Evolutionary conservation across 2,797 vertebrate genomes (phyloP), one percentile per base, ranked within the genome.

Genomic region (Esox masquinongy): DNA sequence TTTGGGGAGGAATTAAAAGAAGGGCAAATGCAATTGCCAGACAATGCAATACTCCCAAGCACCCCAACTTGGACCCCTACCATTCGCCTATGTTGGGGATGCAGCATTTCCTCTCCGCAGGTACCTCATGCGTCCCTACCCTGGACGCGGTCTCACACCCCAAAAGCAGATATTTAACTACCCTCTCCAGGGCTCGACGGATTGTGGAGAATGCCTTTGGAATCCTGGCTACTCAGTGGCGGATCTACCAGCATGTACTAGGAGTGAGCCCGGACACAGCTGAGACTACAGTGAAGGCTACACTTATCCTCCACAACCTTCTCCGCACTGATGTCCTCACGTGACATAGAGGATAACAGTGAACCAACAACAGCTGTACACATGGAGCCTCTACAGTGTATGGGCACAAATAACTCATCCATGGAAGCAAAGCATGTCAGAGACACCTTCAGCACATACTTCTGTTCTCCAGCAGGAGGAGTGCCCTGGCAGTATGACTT

Each of bases 31-130:
- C 7, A 8, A 1, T 1, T 73, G 3, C 56, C 56, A 0, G 72
- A 43, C 15, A 56, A 68, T 24, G 4, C 63, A 22, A 1, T n/a
- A 22, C 63, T 67, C 4, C 5, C 36, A 56, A 12, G 63, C 73
- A 50, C 14, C 47, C 12, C 22, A 51, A 14, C 22, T 67, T 1
- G 63, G 63, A 11, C 36, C 61, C 1, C 47, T 67, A 26, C 72
- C 47, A 3, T 8, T 39, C 31, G 72, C 43, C 14, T 73, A 63
- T 22, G 16, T 73, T 26, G 72, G 31, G n/a, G 72, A 73, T 12
- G 59, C 61, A 9, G 72, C 72, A 8, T 73, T 73, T n/a, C 72
- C 49, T 1, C 15, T 72, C 43, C 47, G 39, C 5, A 43, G 39
- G 4, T 63, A 64, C n/a, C 4, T 74, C 19, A 3, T 74, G 5